phyloP scores from a whole-genome alignment of 35 echinoderm and acorn worm genomes.

The Ophioderma brevispina region DNA sequence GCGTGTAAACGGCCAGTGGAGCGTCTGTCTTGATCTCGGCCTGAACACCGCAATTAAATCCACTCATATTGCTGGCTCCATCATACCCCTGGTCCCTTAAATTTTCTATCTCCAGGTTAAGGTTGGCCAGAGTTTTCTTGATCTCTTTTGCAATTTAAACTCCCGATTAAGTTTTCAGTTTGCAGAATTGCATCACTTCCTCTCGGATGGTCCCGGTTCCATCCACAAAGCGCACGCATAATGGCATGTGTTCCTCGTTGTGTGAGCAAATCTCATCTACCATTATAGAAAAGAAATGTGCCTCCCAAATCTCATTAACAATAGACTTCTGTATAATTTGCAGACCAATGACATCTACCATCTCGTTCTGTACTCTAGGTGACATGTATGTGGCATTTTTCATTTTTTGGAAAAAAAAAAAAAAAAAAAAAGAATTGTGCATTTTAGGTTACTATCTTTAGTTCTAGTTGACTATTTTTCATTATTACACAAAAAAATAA shows the following conservation, averaged over 20 bases:
- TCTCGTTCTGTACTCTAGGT: not conserved
- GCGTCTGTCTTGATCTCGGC: constrained; percentile 11
- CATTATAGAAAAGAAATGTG: not conserved
- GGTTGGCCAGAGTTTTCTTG: not conserved
- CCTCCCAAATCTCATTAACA: not conserved
- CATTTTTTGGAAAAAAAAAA: too few species aligned
- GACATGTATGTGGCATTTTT: not conserved
- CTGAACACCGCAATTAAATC: not conserved
- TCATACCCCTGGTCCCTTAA: constrained; percentile 9
- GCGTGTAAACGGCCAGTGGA: not conserved
- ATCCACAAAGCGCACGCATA: constrained; percentile 13
- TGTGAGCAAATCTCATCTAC: not conserved
- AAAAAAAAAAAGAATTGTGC: too few species aligned
- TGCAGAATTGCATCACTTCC: not conserved
- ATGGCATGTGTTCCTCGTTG: not conserved
- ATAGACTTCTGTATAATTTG: not conserved
- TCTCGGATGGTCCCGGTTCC: not conserved
- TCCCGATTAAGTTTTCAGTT: not conserved
- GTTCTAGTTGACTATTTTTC: too few species aligned
- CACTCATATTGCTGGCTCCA: not conserved
- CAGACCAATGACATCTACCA: not conserved
- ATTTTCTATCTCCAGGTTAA: not conserved
- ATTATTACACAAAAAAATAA: too few species aligned
- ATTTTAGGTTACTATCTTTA: too few species aligned
- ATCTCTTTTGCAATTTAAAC: not conserved